These are phyloP conservation scores for Chelon labrosus DNA, from an alignment of 2,797 vertebrate genomes.

Conservation along the genomic window DNA sequence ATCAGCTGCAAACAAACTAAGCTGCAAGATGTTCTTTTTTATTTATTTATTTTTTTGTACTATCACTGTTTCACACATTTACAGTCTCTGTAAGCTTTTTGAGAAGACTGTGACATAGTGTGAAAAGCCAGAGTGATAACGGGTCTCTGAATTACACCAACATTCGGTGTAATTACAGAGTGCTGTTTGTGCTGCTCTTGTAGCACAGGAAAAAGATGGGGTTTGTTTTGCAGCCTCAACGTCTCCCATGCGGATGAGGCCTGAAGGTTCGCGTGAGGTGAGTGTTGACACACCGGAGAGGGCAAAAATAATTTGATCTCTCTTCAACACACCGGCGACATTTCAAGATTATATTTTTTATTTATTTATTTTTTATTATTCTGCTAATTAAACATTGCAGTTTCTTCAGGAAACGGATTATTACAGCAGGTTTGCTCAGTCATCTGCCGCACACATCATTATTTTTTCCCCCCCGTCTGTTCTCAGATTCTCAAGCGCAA, in stretches of 20 bases:
- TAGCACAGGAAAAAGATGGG: constrained; percentile 28
- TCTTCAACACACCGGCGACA: background rate
- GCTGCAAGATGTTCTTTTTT: constrained; percentile 10
- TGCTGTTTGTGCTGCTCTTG: constrained; percentile 41
- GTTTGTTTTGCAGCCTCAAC: constrained; percentile 26
- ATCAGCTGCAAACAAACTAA: constrained; percentile 31
- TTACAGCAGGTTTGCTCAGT: too few relatives aligned
- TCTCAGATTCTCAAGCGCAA: background rate
- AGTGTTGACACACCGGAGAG: constrained; percentile 14
- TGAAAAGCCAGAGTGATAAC: constrained; percentile 50
- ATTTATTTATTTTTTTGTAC: constrained; percentile 16
- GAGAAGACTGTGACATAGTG: constrained; percentile 41
- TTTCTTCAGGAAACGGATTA: background rate
- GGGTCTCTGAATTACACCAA: constrained; percentile 50
- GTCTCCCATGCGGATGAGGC: constrained; percentile 17
- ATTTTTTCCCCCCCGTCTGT: background rate
- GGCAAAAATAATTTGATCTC: constrained; percentile 7
- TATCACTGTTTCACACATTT: constrained; percentile 50
- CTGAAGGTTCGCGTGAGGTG: constrained; percentile 24
- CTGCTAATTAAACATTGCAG: background rate
- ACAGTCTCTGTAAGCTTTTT: constrained; percentile 28
- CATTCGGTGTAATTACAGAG: constrained; percentile 42
- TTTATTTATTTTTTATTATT: background rate
- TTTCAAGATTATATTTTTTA: background rate
- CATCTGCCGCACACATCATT: background rate